A percentile compares a stretch with the other conserved stretches of the same genome.
phyloP scores from a whole-genome alignment of 2,888 invertebrate genomes.

The Bellardia pandia region DNA sequence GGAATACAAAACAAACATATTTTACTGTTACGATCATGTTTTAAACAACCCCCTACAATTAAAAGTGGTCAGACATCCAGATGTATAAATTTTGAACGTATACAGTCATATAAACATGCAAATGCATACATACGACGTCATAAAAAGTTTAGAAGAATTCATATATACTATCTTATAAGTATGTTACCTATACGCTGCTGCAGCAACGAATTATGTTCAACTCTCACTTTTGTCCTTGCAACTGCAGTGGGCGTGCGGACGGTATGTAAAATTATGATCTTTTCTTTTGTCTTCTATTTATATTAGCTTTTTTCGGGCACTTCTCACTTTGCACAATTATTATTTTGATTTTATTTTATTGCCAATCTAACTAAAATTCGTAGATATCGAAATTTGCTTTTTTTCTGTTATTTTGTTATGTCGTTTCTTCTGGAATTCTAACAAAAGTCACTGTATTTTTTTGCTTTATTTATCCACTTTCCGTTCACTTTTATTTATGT shows the following conservation, averaged over 20 bases:
- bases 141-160: neutral
- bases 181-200: slow-evolving; percentile 64
- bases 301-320: slow-evolving; percentile 13
- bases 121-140: neutral
- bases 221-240: slow-evolving; percentile 72
- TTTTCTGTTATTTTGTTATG: slow-evolving; percentile 61
- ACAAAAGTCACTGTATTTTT: slow-evolving; percentile 56
- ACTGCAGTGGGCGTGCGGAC: slow-evolving; percentile 70
- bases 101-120: neutral
- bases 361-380: slow-evolving; percentile 23
- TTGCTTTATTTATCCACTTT: slow-evolving; percentile 27
- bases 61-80: neutral
- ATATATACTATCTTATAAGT: neutral
- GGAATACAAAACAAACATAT: slow-evolving; percentile 17
- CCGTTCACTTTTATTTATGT: slow-evolving; percentile 58
- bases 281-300: slow-evolving; percentile 19
- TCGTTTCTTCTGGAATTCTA: slow-evolving; percentile 69
- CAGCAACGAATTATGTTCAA: slow-evolving; percentile 63
- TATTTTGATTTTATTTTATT: slow-evolving; percentile 41
- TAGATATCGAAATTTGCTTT: slow-evolving; percentile 51
- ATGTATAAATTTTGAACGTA: neutral
- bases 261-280: slow-evolving; percentile 4
- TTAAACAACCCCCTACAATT: slow-evolving; percentile 26
- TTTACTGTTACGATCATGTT: slow-evolving; percentile 46
- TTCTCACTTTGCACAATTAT: slow-evolving; percentile 44